phyloP scores from a whole-genome alignment of 2,113 vertebrate species.

The Triplophysa siluroides region DNA sequence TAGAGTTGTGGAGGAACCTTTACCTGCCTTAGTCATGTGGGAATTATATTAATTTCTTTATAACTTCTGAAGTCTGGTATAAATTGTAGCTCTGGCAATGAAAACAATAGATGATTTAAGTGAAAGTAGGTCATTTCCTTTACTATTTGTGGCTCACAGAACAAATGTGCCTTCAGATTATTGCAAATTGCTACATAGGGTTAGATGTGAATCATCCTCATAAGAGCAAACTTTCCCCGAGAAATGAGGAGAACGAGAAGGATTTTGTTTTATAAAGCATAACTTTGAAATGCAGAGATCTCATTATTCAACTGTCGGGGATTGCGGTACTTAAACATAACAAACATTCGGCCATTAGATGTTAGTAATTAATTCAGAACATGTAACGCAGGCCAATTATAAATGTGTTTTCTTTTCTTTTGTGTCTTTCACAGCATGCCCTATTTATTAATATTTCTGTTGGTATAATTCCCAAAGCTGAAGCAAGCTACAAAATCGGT shows the following conservation, averaged over 20 bases:
- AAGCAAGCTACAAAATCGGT: constrained; percentile 29
- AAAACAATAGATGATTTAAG: constrained; percentile 38
- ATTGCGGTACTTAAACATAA: constrained; percentile 4
- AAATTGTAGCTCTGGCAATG: constrained; percentile 18
- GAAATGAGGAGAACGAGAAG: constrained; percentile 2
- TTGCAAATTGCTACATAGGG: constrained; percentile 31
- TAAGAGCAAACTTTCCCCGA: constrained; percentile 28
- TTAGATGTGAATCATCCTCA: constrained; percentile 32
- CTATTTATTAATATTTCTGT: constrained; percentile 31
- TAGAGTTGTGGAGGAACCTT: neutral
- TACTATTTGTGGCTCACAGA: constrained; percentile 30
- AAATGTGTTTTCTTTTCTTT: neutral
- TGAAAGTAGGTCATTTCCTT: constrained; percentile 34
- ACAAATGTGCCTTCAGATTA: constrained; percentile 43
- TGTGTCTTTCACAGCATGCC: constrained; percentile 21
- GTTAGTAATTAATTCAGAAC: constrained; percentile 41
- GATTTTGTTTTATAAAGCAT: neutral
- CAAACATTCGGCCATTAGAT: constrained; percentile 19
- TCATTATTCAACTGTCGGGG: constrained; percentile 6
- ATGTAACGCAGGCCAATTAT: neutral
- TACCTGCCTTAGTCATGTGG: constrained; percentile 26
- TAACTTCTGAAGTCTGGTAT: constrained; percentile 7
- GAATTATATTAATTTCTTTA: constrained; percentile 18
- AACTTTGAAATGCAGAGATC: constrained; percentile 39
- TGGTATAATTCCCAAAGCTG: constrained; percentile 25